These are phyloP conservation scores for Perodicticus potto DNA, from an alignment of 2,797 vertebrate genomes.

Conservation along the genomic window DNA sequence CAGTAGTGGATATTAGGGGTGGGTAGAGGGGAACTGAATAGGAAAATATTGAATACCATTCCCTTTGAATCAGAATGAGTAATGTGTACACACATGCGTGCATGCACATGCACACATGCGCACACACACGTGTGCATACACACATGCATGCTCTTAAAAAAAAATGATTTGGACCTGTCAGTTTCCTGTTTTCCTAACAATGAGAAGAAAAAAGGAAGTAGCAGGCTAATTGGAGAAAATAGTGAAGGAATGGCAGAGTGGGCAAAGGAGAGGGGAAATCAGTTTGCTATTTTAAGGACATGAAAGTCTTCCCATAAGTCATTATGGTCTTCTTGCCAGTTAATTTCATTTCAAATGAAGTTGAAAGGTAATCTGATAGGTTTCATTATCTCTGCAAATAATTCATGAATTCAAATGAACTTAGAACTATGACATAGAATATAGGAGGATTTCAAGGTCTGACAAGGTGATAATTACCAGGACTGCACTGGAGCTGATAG, in stretches of 20 bases:
- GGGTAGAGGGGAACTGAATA: background rate
- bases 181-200: background rate
- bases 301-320: slow-evolving; percentile 36
- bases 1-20: background rate
- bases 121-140: fast-evolving
- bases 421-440: background rate
- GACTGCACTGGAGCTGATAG: background rate
- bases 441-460: slow-evolving; percentile 63
- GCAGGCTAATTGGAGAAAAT: background rate
- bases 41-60: background rate
- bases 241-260: background rate
- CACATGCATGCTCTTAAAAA: background rate
- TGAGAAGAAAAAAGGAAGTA: background rate
- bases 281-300: slow-evolving; percentile 63
- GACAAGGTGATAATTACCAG: slow-evolving; percentile 39
- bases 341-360: slow-evolving; percentile 65
- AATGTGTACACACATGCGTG: background rate
- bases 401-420: slow-evolving; percentile 63
- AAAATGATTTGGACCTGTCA: background rate
- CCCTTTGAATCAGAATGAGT: background rate
- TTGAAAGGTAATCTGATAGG: slow-evolving; percentile 68
- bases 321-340: slow-evolving; percentile 53
- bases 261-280: background rate
- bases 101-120: fast-evolving
- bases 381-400: slow-evolving; percentile 77